phyloP scores from a whole-genome alignment of 2,888 invertebrate genomes.

The Diploptera punctata region DNA sequence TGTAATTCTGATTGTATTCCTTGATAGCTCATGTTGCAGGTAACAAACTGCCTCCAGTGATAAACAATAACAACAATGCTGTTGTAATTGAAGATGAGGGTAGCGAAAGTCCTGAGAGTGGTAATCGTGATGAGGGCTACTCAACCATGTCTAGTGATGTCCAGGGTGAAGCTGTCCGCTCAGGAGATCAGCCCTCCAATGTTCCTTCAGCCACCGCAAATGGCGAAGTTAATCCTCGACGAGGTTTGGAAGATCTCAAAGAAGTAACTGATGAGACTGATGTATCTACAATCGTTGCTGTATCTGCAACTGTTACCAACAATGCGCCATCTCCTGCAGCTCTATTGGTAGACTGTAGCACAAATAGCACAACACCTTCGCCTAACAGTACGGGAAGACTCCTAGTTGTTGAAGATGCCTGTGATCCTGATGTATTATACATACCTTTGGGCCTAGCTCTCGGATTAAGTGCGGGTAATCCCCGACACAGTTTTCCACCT shows the following conservation, averaged over 20 bases:
- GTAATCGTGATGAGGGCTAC: slow-evolving; percentile 81
- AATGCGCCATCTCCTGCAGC: background rate
- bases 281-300: background rate
- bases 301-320: slow-evolving; percentile 44
- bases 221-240: slow-evolving; percentile 49
- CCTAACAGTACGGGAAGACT: slow-evolving; percentile 36
- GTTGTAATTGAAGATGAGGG: slow-evolving; percentile 66
- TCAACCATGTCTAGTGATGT: slow-evolving; percentile 86
- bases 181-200: background rate
- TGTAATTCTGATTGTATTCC: background rate
- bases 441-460: slow-evolving; percentile 70
- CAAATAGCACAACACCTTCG: slow-evolving; percentile 51
- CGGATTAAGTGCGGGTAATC: slow-evolving; percentile 55
- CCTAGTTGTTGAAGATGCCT: slow-evolving; percentile 64
- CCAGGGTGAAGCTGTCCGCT: slow-evolving; percentile 64
- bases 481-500: slow-evolving; percentile 77
- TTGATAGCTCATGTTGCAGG: background rate
- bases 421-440: slow-evolving; percentile 71
- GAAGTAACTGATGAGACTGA: slow-evolving; percentile 68
- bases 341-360: slow-evolving; percentile 49
- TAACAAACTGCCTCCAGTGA: slow-evolving; percentile 17
- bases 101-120: slow-evolving; percentile 77
- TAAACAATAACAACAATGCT: slow-evolving; percentile 27
- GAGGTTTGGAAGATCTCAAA: slow-evolving; percentile 73
- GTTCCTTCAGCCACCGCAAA: background rate